Evolutionary conservation across 2,888 invertebrate genomes (phyloP), one percentile per base, ranked within the genome.

Genomic region (Dastarcus helophoroides): DNA sequence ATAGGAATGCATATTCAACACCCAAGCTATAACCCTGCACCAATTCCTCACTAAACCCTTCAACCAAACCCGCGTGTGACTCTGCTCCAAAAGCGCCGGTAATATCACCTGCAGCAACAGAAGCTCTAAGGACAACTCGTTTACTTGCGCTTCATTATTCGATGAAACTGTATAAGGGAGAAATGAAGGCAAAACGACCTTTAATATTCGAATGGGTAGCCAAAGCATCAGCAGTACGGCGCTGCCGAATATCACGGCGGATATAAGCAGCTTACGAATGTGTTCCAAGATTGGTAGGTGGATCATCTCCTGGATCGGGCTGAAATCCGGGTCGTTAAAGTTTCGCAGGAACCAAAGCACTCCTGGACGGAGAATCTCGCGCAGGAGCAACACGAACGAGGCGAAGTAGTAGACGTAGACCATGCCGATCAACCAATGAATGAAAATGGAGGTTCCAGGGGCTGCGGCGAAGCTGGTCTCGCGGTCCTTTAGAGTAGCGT

Each of bases 351-450:
- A 98, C 97, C 97, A 98, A 2, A 98, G 67, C 0, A 97, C 94
- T 0, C 98, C 98, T 0, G 98, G 98, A 30, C 98, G 71, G 19
- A 98, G 58, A 1, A 95, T 90, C 63, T 98, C 97, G 30, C 97
- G 68, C 13, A 98, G 62, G 2, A 98, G 66, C 10, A 93, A 68
- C 23, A 97, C 86, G 55, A 93, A 97, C 0, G 94, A 94, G 4
- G 97, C 98, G 56, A 98, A 97, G 64, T 98, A 98, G 62, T 98
- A 98, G 8, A 98, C 94, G 55, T 94, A 98, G 16, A 88, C 86
- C 94, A 98, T 97, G 35, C 98, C 98, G 4, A 94, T 88, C 22
- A 97, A 75, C 98, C 98, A 98, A 59, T 98, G 97, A 32, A 98
- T 83, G 56, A 97, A 97, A 71, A 97, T 86, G 1, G 91, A 89